Percentiles rank a stretch among this genome's conserved stretches.
These are phyloP conservation scores for Delphinapterus leucas DNA, from an alignment of 2,113 vertebrate genomes.

Conservation along the genomic window DNA sequence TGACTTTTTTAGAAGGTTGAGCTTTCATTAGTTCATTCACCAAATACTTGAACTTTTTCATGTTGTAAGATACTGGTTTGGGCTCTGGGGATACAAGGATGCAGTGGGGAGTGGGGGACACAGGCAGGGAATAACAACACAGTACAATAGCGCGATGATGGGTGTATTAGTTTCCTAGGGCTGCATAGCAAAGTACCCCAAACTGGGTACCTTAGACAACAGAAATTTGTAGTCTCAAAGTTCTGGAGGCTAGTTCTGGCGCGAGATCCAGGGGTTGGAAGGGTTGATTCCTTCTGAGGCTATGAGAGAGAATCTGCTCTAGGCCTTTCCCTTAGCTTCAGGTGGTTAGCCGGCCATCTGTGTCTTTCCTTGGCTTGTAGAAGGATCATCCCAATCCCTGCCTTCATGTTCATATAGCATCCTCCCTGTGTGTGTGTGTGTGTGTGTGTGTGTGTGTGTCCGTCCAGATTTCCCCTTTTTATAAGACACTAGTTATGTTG, in stretches of 20 bases:
- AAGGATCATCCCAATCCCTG: background rate
- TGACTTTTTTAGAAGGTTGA: background rate
- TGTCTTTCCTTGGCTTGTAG: background rate
- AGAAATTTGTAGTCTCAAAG: background rate
- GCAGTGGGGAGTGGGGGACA: too few species aligned
- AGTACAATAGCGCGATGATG: background rate
- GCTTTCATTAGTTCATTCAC: background rate
- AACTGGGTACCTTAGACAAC: too few species aligned
- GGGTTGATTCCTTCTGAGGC: background rate
- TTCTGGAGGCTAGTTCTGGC: background rate
- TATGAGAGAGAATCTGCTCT: background rate
- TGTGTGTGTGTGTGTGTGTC: accelerated
- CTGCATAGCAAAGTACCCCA: background rate
- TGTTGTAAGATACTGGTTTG: background rate
- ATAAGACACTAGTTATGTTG: background rate
- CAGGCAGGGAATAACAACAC: background rate
- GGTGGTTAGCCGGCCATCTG: background rate
- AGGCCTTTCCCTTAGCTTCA: background rate
- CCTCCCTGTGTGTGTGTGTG: background rate
- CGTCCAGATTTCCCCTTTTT: background rate
- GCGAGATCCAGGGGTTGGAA: background rate
- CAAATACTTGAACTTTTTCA: background rate
- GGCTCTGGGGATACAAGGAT: background rate
- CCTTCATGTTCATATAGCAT: background rate
- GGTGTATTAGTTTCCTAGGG: background rate